Evolutionary conservation across 2,113 vertebrate genomes (phyloP).

Genomic region (Ameiurus melas): DNA sequence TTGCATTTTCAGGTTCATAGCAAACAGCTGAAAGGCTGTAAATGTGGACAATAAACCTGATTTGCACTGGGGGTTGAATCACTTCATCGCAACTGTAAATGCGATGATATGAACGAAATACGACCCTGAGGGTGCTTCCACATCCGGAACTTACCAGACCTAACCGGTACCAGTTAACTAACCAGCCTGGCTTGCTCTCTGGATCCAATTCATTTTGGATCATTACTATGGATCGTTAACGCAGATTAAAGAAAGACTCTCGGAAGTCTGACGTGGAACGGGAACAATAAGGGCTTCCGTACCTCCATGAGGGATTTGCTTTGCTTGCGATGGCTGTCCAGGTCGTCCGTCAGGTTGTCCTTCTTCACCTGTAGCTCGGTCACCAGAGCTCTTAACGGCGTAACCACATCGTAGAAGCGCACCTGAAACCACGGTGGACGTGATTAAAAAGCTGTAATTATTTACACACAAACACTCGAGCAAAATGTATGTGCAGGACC

Average conservation of each 20-base stretch:
- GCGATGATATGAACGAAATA: too few species aligned
- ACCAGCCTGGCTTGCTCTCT: neutral
- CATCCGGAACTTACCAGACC: too few species aligned
- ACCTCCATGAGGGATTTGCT: conserved; percentile 86
- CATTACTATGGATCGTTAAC: too few species aligned
- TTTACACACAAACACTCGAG: neutral
- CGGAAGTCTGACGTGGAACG: neutral
- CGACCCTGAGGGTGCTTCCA: too few species aligned
- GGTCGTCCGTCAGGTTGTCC: conserved; percentile 76
- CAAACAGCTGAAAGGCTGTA: too few species aligned
- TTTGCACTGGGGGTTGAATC: too few species aligned
- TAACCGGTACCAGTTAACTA: neutral
- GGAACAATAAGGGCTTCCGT: conserved; percentile 31
- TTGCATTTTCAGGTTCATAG: too few species aligned
- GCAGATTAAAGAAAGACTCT: neutral
- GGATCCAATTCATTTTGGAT: neutral
- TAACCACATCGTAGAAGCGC: conserved; percentile 84
- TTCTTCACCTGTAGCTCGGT: conserved; percentile 80
- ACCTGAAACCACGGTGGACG: conserved; percentile 66
- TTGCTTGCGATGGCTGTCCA: conserved; percentile 77
- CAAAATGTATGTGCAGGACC: too few species aligned
- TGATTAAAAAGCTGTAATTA: neutral
- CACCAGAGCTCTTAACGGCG: conserved; percentile 78
- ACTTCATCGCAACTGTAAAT: too few species aligned
- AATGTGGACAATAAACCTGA: too few species aligned